Conservation (phyloP, 2,113 vertebrate genomes). For the Sylvilagus bachmani region DNA sequence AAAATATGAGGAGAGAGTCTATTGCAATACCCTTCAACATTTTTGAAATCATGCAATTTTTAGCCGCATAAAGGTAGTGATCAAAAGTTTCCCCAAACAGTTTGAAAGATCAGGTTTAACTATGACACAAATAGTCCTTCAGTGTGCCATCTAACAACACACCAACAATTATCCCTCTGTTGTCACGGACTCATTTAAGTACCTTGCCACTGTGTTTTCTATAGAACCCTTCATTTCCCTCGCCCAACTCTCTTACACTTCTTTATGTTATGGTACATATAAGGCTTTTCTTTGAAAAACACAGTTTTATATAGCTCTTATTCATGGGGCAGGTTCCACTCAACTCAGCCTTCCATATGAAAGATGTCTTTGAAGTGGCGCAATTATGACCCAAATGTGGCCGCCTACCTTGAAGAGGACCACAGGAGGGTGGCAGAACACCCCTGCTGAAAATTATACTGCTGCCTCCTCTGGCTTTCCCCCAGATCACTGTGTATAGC, state of each 20-base stretch:
- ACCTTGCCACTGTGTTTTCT: not conserved
- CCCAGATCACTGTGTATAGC: fast-evolving
- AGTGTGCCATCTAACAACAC: not conserved
- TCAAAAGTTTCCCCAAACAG: not conserved
- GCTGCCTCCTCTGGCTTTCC: too few relatives aligned
- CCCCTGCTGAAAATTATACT: fast-evolving
- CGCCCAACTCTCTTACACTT: not conserved
- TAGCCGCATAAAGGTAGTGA: not conserved
- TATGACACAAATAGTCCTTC: not conserved
- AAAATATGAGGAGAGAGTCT: constrained; percentile 6
- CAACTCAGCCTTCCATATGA: not conserved
- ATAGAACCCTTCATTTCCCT: not conserved
- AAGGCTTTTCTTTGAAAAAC: not conserved
- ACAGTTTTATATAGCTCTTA: not conserved
- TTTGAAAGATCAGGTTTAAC: constrained; percentile 24
- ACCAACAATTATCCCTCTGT: not conserved
- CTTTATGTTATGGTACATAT: not conserved
- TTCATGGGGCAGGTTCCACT: not conserved
- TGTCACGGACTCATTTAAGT: not conserved
- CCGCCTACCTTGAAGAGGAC: fast-evolving
- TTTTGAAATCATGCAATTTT: constrained; percentile 22
- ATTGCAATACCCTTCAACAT: not conserved
- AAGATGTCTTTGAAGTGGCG: not conserved
- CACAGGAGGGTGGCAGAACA: fast-evolving
- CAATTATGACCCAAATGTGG: not conserved